Base-by-base conservation (phyloP, 2,113 vertebrate genomes). In the Azemiops feae region DNA sequence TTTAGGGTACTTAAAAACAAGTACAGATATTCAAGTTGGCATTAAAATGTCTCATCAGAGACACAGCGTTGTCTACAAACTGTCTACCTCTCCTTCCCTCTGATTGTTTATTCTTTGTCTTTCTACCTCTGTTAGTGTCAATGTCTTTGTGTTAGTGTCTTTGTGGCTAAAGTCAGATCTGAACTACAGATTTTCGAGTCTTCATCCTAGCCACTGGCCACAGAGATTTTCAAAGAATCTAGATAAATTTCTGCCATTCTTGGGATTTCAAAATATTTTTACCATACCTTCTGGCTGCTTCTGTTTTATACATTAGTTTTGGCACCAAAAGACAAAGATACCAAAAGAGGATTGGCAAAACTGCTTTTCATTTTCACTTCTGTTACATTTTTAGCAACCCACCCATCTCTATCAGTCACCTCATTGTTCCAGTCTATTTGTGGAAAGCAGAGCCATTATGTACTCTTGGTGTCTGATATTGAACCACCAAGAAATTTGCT, bases 401-500 rank as follows among this genome's bases (percentile, higher is more conserved):
- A 96, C 95, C 96, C 96, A 85, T 97, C 97, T 95, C 94, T 95
- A 95, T 96, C 94, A 90, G 90, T 97, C 96, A 97, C 93, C 97
- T 96, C 96, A 94, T 30, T 64, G 95, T 96, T 97, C 64, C 92
- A 92, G 52, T 89, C 97, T 98, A 97, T 98, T 98, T 97, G 96
- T 96, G 96, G 97, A 97, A 97, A 97, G 96, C 95, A 96, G 96
- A 95, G 95, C 91, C 91, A 96, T 96, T 97, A 94, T 97, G 97
- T 87, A 96, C 97, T 96, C 47, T 94, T 94, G 94, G 95, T 97
- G 95, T 95, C 45, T 89, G 94, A 96, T 58, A 97, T 92, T 96
- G 96, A 97, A 95, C 96, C 96, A 96, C 96, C 94, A 96, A 97
- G 98, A 97, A 97, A 97, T 97, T 96, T 96, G 97, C 96, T 98